These are phyloP conservation scores for Spea bombifrons DNA, from an alignment of 2,113 vertebrate species.

Conservation along the genomic window DNA sequence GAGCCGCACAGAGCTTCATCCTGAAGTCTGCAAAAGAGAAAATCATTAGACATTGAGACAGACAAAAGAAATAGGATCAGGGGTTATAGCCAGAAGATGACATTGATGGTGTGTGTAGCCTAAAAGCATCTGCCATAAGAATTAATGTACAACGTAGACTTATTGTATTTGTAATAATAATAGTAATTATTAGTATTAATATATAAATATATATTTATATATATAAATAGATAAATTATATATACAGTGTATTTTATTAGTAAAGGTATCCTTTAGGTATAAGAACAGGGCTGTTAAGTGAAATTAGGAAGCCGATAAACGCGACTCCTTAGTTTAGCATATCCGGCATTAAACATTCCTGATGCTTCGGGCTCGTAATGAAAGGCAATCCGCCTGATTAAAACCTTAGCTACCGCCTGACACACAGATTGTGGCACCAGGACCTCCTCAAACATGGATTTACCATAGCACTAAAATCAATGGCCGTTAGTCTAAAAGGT, in stretches of 20 bases:
- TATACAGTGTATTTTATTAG: too few species aligned
- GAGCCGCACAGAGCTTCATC: slow-evolving; percentile 66
- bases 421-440: background rate
- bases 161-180: too few species aligned
- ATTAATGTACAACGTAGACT: too few species aligned
- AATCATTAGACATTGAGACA: background rate
- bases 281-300: background rate
- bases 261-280: too few species aligned
- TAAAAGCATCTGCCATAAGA: too few species aligned
- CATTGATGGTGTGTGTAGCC: too few species aligned
- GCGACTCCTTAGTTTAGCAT: background rate
- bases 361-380: background rate
- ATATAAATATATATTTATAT: too few species aligned
- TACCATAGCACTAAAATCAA: slow-evolving; percentile 40
- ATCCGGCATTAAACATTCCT: background rate
- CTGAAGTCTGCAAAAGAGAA: slow-evolving; percentile 55
- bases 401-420: background rate
- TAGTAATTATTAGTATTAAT: too few species aligned
- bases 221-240: too few species aligned
- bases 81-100: too few species aligned
- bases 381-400: background rate
- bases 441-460: slow-evolving; percentile 24
- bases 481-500: slow-evolving; percentile 42
- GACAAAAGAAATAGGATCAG: background rate
- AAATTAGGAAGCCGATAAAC: background rate